Evolutionary conservation across 92 coral and sea anemone species (phyloP).

Genomic region (Pocillopora grandis): DNA sequence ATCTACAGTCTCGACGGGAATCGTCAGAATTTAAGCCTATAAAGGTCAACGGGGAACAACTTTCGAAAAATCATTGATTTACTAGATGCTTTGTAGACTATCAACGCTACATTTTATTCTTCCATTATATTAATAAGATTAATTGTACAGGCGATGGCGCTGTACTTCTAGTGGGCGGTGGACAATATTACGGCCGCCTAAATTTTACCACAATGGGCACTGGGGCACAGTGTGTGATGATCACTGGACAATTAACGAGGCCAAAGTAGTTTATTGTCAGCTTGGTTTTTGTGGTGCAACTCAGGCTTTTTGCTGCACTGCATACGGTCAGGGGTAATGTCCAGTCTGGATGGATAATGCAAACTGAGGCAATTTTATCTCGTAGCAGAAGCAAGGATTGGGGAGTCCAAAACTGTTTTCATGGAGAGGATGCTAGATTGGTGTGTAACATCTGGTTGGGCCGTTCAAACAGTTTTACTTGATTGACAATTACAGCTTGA

Average conservation of each 20-base stretch:
- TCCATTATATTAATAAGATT: too few relatives aligned
- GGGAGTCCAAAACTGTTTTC: neutral
- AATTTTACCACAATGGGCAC: neutral
- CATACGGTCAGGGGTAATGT: conserved; percentile 2
- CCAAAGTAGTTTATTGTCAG: neutral
- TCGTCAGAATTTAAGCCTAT: too few relatives aligned
- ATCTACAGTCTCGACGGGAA: too few relatives aligned
- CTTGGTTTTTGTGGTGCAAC: neutral
- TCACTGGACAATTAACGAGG: conserved; percentile 4
- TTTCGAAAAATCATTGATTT: too few relatives aligned
- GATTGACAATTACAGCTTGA: too few relatives aligned
- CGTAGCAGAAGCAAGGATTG: neutral
- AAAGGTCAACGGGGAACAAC: too few relatives aligned
- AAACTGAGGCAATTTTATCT: neutral
- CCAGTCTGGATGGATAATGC: neutral
- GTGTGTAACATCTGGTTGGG: neutral
- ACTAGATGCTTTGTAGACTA: too few relatives aligned
- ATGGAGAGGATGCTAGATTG: neutral
- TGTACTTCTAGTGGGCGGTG: neutral
- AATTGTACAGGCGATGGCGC: too few relatives aligned
- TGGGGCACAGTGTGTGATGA: conserved; percentile 18
- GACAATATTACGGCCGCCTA: neutral
- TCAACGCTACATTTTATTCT: too few relatives aligned
- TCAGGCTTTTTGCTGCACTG: neutral
- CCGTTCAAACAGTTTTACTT: too few relatives aligned